Evolutionary conservation across 2,888 invertebrate species (phyloP), one percentile per base, ranked within the genome.

Genomic region (Harpagoxenus sublaevis): DNA sequence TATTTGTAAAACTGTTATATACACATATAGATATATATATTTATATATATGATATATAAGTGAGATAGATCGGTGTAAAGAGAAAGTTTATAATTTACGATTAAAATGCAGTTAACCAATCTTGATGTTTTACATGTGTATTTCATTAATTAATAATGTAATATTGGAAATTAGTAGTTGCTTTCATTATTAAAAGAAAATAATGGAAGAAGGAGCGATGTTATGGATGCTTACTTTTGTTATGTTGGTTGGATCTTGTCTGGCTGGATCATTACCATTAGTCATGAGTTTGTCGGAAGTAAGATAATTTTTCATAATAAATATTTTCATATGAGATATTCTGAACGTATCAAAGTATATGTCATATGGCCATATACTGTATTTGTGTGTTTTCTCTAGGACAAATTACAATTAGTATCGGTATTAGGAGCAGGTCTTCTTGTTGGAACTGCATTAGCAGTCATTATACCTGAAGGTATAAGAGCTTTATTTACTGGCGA

Each of bases 401-500:
- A 98, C 85, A 99, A 99, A 95, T 96, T 99, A 51, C 98, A 99
- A 94, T 96, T 98, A 93, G 97, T 99, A 53, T 99, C 99, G 45
- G 98, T 99, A 18, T 97, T 99, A 88, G 99, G 99, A 77, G 99
- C 99, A 9, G 99, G 99, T 0, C 96, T 99, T 9, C 96, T 99
- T 0, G 99, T 99, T 0, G 99, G 99, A 1, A 99, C 99, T 45
- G 99, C 99, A 0, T 95, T 99, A 51, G 98, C 99, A 6, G 99
- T 99, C 0, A 99, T 99, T 81, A 99, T 99, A 91, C 99, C 99
- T 0, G 99, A 99, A 95, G 99, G 99, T 8, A 98, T 99, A n/a
- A 96, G 99, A 84, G 97, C 98, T 0, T 94, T 98, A 73, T 97
- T 96, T 93, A 86, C 92, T 92, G 88, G 95, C 51, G 92, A 91